Evolutionary conservation across 2,888 invertebrate species (phyloP), one percentile per base, ranked within the genome.

Genomic region (Theretra japonica): DNA sequence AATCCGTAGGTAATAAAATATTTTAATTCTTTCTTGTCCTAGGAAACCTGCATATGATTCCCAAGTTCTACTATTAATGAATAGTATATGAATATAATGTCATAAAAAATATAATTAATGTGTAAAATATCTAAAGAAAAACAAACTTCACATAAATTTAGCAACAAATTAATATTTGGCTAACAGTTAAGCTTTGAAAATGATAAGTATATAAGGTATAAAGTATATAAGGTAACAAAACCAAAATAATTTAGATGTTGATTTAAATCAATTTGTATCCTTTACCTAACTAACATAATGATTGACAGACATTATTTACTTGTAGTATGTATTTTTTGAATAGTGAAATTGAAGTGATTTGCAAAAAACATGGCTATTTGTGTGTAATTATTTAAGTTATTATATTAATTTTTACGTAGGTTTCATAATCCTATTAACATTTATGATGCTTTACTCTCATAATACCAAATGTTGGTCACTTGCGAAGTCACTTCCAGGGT

Each of bases 201-300:
- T 25, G 15, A 62, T 41, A 21, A n/a, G n/a, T n/a, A n/a, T n/a
- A 23, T 48, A 41, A 23, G 48, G n/a, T n/a, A n/a, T 15, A 48
- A 25, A 21, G 69, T 74, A 73, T 62, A 71, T 75, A 72, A 79
- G 72, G 75, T 81, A 78, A 82, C 75, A 72, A 80, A 83, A 77
- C 82, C 84, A 83, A 86, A 84, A 81, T 80, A 77, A 74, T 76
- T 23, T 70, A 70, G 72, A 71, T 73, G 53, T 53, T 53, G 5
- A 53, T 1, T 53, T 4, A 48, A 53, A 17, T 53, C 17, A 53
- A 53, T 19, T n/a, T 53, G 53, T 53, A 53, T 53, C 4, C 11
- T 53, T 53, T 17, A 53, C n/a, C 11, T 53, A 6, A 74, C 21
- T 23, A 53, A 74, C 21, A 6, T 23, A 48, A 23, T 65, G 41